phyloP scores from a whole-genome alignment of 2,797 vertebrate species.

The Platyrinchus mystaceus region DNA sequence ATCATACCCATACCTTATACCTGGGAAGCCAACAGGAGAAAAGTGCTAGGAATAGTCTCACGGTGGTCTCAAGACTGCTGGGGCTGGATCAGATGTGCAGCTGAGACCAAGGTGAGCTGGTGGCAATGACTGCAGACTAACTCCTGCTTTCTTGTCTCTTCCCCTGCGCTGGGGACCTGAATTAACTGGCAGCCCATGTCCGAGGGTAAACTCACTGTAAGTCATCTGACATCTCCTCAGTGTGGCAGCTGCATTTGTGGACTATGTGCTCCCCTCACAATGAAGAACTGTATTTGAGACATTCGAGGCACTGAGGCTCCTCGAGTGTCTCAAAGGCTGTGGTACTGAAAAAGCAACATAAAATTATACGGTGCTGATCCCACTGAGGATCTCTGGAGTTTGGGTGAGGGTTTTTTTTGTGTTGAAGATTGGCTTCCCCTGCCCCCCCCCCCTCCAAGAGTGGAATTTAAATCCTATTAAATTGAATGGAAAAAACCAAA shows the following conservation, averaged over 20 bases:
- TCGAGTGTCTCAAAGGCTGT: too few relatives aligned
- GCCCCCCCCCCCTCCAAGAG: neutral
- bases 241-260: neutral
- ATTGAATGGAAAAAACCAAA: neutral
- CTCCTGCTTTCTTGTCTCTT: neutral
- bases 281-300: neutral
- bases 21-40: neutral
- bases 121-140: neutral
- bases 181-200: neutral
- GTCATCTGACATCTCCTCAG: neutral
- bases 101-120: neutral
- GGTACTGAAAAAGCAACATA: neutral
- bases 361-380: neutral
- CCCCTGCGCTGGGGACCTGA: neutral
- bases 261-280: accelerated
- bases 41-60: neutral
- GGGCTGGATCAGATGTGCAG: neutral
- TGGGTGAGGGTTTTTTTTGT: neutral
- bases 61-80: neutral
- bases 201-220: neutral
- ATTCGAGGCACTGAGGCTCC: neutral
- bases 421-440: neutral
- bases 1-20: neutral
- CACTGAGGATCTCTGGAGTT: neutral
- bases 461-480: neutral